Percentiles rank a stretch among this genome's conserved stretches.
Evolutionary conservation across 2,888 invertebrate genomes (phyloP).

Genomic region (Drosophila rubida): DNA sequence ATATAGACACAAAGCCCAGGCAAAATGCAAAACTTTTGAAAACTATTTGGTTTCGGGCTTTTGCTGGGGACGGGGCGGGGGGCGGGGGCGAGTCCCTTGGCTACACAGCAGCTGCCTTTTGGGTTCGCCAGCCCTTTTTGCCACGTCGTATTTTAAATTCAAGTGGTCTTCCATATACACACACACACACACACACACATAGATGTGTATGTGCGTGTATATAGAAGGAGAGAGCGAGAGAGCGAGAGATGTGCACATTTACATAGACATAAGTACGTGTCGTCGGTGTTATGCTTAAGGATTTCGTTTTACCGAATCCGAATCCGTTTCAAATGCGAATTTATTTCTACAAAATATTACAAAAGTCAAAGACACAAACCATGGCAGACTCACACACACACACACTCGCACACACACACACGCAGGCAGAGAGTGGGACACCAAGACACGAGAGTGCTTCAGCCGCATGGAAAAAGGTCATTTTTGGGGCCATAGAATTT

Average conservation of each 20-base stretch:
- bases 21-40: conserved; percentile 77
- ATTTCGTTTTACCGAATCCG: conserved; percentile 76
- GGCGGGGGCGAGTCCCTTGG: conserved; percentile 24
- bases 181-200: conserved; percentile 33
- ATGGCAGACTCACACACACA: conserved; percentile 8
- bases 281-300: conserved; percentile 75
- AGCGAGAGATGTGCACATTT: conserved; percentile 20
- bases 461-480: conserved; percentile 79
- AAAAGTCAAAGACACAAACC: conserved; percentile 82
- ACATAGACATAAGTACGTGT: conserved; percentile 33
- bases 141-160: conserved; percentile 82
- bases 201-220: conserved; percentile 4
- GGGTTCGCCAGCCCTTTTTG: conserved; percentile 65
- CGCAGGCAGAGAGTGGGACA: conserved; percentile 6
- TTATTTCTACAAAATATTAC: conserved; percentile 83
- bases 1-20: conserved; percentile 57
- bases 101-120: conserved; percentile 29
- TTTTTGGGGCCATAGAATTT: conserved; percentile 80
- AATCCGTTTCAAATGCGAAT: conserved; percentile 84
- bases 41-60: conserved; percentile 69
- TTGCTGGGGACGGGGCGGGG: not conserved
- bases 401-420: not conserved
- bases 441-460: conserved; percentile 18
- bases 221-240: not conserved
- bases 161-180: conserved; percentile 73